A percentile compares a stretch with the other conserved stretches of the same genome.
These are phyloP conservation scores for Campopleginae sp. DNA, from an alignment of 2,888 invertebrate genomes.

Conservation along the genomic window DNA sequence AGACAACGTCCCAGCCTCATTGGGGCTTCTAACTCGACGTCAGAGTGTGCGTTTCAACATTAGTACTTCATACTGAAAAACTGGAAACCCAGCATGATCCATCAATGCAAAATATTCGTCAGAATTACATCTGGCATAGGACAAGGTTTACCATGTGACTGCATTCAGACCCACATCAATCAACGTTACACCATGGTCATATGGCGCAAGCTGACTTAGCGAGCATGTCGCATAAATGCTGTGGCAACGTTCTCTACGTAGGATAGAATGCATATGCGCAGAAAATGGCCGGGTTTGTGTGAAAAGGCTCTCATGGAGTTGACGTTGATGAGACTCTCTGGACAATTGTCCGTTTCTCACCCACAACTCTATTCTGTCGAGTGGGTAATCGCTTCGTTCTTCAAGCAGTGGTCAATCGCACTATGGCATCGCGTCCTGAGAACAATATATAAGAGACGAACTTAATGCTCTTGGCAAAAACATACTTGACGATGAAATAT, in stretches of 20 bases:
- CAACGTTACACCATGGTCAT: neutral
- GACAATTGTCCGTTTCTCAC: slow-evolving; percentile 10
- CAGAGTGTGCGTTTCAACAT: too few species aligned
- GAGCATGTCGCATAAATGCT: neutral
- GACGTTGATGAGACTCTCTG: slow-evolving; percentile 45
- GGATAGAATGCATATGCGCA: slow-evolving; percentile 5
- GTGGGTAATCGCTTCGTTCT: slow-evolving; percentile 38
- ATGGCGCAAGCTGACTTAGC: neutral
- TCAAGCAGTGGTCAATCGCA: slow-evolving; percentile 24
- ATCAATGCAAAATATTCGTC: too few species aligned
- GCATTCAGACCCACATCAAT: neutral
- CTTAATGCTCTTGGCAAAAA: slow-evolving; percentile 40
- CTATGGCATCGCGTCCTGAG: slow-evolving; percentile 14
- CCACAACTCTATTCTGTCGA: slow-evolving; percentile 10
- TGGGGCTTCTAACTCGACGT: too few species aligned
- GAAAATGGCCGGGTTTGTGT: slow-evolving; percentile 22
- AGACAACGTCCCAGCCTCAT: too few species aligned
- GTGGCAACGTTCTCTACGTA: neutral
- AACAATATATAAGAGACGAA: slow-evolving; percentile 35
- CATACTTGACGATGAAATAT: slow-evolving; percentile 23
- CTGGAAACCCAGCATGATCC: too few species aligned
- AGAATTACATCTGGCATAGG: too few species aligned
- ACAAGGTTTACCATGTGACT: too few species aligned
- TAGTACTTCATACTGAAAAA: too few species aligned
- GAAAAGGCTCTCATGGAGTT: slow-evolving; percentile 26